Percentiles rank a stretch among this genome's conserved stretches.
phyloP scores from a whole-genome alignment of 92 coral and sea anemone species.

The Heliopora coerulea region DNA sequence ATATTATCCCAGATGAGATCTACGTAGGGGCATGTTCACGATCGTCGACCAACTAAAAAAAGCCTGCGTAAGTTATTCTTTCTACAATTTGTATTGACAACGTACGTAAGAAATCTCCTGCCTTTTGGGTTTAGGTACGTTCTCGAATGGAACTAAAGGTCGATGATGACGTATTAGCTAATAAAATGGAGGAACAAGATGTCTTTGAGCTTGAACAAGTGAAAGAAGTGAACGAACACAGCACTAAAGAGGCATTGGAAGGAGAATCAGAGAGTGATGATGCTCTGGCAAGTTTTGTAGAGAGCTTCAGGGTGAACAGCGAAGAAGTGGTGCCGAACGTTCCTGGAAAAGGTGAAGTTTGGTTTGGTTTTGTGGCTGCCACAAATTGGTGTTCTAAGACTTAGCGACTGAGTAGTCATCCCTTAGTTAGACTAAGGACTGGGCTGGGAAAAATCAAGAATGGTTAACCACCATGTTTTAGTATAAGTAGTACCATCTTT shows the following conservation, averaged over 20 bases:
- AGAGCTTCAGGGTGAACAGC: neutral
- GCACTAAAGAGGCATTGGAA: constrained; percentile 25
- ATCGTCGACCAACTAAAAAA: too few species aligned
- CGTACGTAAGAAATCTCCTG: neutral
- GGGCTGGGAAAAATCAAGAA: too few species aligned
- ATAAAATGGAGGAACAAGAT: constrained; percentile 21
- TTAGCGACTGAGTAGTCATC: too few species aligned
- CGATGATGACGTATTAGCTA: constrained; percentile 14
- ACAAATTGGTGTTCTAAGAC: too few species aligned
- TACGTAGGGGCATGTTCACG: too few species aligned
- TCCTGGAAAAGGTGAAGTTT: neutral
- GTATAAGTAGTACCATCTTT: too few species aligned
- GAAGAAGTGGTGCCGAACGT: neutral
- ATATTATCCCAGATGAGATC: too few species aligned
- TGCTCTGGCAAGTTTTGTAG: constrained; percentile 23
- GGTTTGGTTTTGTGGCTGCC: too few species aligned
- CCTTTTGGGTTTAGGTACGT: constrained; percentile 39
- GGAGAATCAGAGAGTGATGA: constrained; percentile 13
- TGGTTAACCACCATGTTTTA: too few species aligned
- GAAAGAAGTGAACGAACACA: constrained; percentile 45
- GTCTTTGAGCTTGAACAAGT: constrained; percentile 15
- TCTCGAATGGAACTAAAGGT: constrained; percentile 30
- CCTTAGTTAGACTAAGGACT: too few species aligned
- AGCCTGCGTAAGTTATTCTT: too few species aligned
- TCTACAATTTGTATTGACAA: neutral